These are phyloP conservation scores for Acestrorhynchus altus DNA, from an alignment of 2,797 vertebrate species.

Conservation along the genomic window DNA sequence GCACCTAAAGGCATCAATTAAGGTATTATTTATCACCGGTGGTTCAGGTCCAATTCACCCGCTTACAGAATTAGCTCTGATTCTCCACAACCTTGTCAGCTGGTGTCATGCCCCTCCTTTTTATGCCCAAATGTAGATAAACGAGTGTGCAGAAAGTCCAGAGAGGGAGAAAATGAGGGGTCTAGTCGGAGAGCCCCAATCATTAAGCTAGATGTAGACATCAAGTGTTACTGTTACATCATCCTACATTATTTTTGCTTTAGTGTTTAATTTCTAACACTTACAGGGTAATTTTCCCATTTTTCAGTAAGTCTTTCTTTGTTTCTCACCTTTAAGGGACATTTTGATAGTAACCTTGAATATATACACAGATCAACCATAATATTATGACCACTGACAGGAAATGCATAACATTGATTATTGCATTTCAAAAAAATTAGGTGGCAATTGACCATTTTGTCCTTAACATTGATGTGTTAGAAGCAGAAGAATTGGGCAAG, in stretches of 20 bases:
- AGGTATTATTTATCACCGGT: slow-evolving; percentile 60
- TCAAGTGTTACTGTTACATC: slow-evolving; percentile 58
- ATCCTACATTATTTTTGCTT: slow-evolving; percentile 35
- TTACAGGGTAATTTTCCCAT: not conserved
- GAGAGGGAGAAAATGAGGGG: slow-evolving; percentile 60
- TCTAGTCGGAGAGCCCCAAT: slow-evolving; percentile 60
- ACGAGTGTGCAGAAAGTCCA: slow-evolving; percentile 55
- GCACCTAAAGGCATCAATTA: slow-evolving; percentile 70
- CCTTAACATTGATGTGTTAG: no score
- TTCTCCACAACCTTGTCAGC: slow-evolving; percentile 61
- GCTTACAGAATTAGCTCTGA: slow-evolving; percentile 58
- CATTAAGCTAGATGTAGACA: slow-evolving; percentile 69
- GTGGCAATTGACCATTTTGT: no score
- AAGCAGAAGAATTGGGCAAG: no score
- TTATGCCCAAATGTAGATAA: slow-evolving; percentile 63
- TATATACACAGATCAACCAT: no score
- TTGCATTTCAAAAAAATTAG: no score
- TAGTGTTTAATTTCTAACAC: slow-evolving; percentile 9
- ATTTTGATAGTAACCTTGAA: no score
- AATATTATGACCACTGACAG: no score
- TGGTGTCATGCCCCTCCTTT: slow-evolving; percentile 66
- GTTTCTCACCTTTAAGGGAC: no score
- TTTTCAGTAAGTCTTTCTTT: not conserved
- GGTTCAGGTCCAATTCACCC: slow-evolving; percentile 54
- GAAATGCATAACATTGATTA: no score